Base-by-base conservation (phyloP, 2,888 invertebrate genomes). In the Molorchus minor region DNA sequence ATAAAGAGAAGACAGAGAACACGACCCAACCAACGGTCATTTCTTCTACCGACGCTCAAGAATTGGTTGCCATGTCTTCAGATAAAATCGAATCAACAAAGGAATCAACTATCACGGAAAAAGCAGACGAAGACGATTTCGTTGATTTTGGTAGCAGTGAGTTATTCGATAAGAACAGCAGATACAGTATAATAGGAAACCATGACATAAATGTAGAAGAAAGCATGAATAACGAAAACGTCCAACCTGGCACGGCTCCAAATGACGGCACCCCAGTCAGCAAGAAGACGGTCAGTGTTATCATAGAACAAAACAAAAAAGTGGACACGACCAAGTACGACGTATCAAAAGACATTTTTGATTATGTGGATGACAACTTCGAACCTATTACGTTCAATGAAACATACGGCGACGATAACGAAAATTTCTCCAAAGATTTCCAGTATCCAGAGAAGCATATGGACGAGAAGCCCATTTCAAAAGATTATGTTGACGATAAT, bases 291-390 rank as follows among this genome's bases (percentile, higher is more conserved):
- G n/a, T n/a, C n/a, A 20, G 19, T 8, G 29, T 35, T 8, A 12
- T 8, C 12, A 41, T 19, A 7, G 38, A 51, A 20, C n/a, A 44
- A 16, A n/a, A 19, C 30, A 49, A 35, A 47, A 53, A 54, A 36
- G 52, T 56, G 35, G 58, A 58, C 20, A 25, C 51, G 21, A 20
- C 13, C 2, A 7, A n/a, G n/a, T n/a, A n/a, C n/a, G n/a, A n/a
- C n/a, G n/a, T n/a, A n/a, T n/a, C n/a, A n/a, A n/a, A n/a, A n/a
- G n/a, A n/a, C n/a, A n/a, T n/a, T n/a, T n/a, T n/a, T n/a, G 77
- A 78, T 56, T 79, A 78, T 52, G 71, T 77, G 2, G 75, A 79
- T 64, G 79, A 79, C 69, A 79, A 79, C 66, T 79, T 76, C 51
- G 79, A 80, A 67, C 71, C 76, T 2, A 13, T 64, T 21, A 66